Base-by-base conservation (phyloP, 2,797 vertebrate genomes). In the Rhinoraja longicauda region DNA sequence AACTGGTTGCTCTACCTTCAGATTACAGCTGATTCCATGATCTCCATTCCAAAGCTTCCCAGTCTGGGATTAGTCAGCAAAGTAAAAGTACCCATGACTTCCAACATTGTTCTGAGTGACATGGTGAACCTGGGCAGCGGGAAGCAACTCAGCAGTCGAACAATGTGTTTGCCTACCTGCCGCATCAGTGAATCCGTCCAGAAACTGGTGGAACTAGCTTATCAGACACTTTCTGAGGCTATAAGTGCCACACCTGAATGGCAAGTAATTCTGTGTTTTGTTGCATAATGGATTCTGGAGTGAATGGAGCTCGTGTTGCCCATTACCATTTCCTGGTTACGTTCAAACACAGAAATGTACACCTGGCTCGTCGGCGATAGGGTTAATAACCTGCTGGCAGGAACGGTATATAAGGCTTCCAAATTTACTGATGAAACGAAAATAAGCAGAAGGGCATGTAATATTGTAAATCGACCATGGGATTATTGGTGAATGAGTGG, bases 161-260 rank as follows among this genome's bases (percentile, higher is more conserved):
- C 97, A 0, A 95, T 99, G 93, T 96, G 97, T 19, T 95, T 99
- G 93, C 98, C 99, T 0, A 93, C 95, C 0, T 99, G 99, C 94
- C 97, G 97, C 93, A 97, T 99, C 96, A 99, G 99, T 77, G 97
- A 97, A 29, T 98, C 98, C 0, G 98, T 98, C 95, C 97, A 98
- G 96, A 97, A 98, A 79, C 96, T 99, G 93, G 96, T 99, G 97
- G 97, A 97, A 86, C 95, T 99, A 93, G 98, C 98, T 0, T 96
- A 99, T 4, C 97, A 96, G 95, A 99, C 98, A 0, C 96, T 99
- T 93, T 93, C 96, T 75, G 98, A 99, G 94, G 98, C 98, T 0
- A 97, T 97, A 0, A 96, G 96, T 90, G 98, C 98, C 95, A 98
- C 97, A 0, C 96, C 97, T 4, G 97, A 98, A 62, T 98, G 98